Evolutionary conservation across 2,888 invertebrate species (phyloP).

Genomic region (Tyria jacobaeae): DNA sequence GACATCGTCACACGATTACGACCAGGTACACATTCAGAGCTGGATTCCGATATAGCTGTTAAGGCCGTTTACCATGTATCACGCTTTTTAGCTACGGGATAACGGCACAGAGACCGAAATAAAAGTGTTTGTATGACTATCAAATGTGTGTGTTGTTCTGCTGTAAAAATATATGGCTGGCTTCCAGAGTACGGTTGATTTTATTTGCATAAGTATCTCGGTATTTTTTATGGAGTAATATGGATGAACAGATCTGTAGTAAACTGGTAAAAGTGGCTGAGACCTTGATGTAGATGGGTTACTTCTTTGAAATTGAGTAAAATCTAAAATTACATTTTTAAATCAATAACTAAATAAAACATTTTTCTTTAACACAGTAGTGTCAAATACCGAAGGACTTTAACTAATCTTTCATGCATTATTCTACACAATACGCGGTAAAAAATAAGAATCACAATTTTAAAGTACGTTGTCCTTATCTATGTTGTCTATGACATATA

Average conservation of each 20-base stretch:
- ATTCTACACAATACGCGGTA: too few species aligned
- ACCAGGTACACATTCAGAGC: slow-evolving; percentile 76
- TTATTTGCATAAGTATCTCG: slow-evolving; percentile 22
- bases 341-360: too few species aligned
- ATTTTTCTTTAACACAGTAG: too few species aligned
- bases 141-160: slow-evolving; percentile 38
- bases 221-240: slow-evolving; percentile 21
- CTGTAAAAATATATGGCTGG: slow-evolving; percentile 44
- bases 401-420: too few species aligned
- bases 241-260: not conserved
- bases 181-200: slow-evolving; percentile 24
- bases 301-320: too few species aligned
- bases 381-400: too few species aligned
- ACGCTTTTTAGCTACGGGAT: slow-evolving; percentile 55
- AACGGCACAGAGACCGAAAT: slow-evolving; percentile 59
- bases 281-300: not conserved
- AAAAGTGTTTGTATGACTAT: slow-evolving; percentile 57
- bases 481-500: not conserved
- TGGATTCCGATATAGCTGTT: slow-evolving; percentile 77
- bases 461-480: not conserved
- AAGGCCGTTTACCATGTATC: slow-evolving; percentile 68
- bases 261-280: not conserved
- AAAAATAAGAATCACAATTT: too few species aligned
- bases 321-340: too few species aligned
- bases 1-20: slow-evolving; percentile 61